Base-by-base conservation (phyloP, 2,888 invertebrate genomes). In the Eupithecia inturbata region DNA sequence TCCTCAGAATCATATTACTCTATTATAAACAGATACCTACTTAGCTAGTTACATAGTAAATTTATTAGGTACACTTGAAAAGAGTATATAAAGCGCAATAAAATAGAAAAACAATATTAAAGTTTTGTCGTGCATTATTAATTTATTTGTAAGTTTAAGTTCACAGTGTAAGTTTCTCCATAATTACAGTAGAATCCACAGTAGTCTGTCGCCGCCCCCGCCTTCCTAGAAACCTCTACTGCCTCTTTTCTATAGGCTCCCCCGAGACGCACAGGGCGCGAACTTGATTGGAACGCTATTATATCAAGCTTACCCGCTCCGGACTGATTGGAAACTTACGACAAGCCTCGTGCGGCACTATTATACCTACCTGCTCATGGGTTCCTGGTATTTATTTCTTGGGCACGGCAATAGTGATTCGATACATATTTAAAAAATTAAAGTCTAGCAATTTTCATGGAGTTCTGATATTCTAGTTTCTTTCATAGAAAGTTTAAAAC, bases 301-400 rank as follows among this genome's bases (percentile, higher is more conserved):
- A 72, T 75, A 76, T 75, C 75, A 76, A 67, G 74, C 74, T 77
- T 73, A 66, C 64, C 67, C 68, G 70, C 70, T 66, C 63, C 64
- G 41, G 62, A 39, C 68, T 71, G 72, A 76, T 76, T 76, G 71
- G 68, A 66, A 69, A 66, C 57, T 49, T 45, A 26, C 36, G 6
- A 14, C 66, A 66, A 39, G 39, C 39, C n/a, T 53, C 49, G 22
- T 53, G 22, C 49, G 22, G 16, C 62, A 62, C 62, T 6, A 19
- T 19, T 31, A 1, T 31, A 62, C 31, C 6, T 7, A 19, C 31
- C 31, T 62, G n/a, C 31, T 62, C 62, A 62, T 62, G 62, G 16
- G 12, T 9, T 12, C 60, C 28, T 62, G 49, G 49, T 62, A 62
- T 31, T 31, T 31, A 62, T 9, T 31, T 31, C 28, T 31, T 7